Conservation (phyloP, 2,797 vertebrate species). For the Acanthopagrus latus region DNA sequence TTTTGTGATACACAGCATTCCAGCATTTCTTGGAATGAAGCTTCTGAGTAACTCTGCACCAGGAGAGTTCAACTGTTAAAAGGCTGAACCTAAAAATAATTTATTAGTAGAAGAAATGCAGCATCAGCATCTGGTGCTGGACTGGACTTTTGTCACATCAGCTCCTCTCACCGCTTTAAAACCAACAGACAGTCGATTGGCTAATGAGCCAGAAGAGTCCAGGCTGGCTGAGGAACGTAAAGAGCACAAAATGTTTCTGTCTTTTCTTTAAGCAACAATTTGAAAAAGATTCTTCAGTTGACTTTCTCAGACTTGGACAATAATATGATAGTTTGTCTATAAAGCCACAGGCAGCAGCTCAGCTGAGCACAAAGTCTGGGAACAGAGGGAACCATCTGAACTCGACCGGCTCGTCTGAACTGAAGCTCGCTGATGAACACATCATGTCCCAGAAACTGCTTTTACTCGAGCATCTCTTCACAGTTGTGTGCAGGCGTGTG, state of each 20-base stretch:
- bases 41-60: too few relatives aligned
- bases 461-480: too few relatives aligned
- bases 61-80: background rate
- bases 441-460: background rate
- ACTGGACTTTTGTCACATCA: background rate
- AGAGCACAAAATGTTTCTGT: background rate
- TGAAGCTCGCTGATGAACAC: background rate
- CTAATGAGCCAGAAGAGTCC: conserved; percentile 20
- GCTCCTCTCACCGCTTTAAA: conserved; percentile 3
- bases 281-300: background rate
- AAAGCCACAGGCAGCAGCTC: background rate
- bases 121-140: conserved; percentile 2
- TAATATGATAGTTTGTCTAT: too few relatives aligned
- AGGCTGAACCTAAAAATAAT: background rate
- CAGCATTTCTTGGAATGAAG: too few relatives aligned
- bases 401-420: too few relatives aligned
- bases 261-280: background rate
- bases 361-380: background rate
- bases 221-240: background rate
- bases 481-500: background rate
- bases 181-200: conserved; percentile 8
- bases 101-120: background rate
- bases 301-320: background rate
- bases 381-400: background rate
- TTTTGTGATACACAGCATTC: too few relatives aligned